phyloP scores from a whole-genome alignment of 1,140 invertebrate genomes.

The Sitobion miscanthi region DNA sequence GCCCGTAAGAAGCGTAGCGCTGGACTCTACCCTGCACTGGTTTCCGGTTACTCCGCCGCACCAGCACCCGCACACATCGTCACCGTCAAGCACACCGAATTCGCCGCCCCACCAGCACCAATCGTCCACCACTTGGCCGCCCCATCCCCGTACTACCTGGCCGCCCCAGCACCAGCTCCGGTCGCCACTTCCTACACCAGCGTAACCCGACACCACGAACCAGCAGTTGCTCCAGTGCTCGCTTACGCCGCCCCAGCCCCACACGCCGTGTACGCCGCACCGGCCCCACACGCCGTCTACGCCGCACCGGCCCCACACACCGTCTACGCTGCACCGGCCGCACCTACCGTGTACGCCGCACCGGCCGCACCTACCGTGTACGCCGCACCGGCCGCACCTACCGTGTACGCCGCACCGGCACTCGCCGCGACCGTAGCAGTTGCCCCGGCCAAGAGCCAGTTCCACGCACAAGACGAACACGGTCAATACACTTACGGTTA shows the following conservation, averaged over 20 bases:
- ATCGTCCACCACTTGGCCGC: neutral
- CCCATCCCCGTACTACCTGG: neutral
- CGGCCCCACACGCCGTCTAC: no score
- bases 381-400: neutral
- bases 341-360: neutral
- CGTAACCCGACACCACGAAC: neutral
- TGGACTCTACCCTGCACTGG: neutral
- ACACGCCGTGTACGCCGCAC: no score
- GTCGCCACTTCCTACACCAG: conserved; percentile 5
- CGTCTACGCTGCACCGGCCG: neutral
- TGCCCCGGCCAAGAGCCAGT: conserved; percentile 62
- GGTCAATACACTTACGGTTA: conserved; percentile 74
- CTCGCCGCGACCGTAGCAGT: neutral
- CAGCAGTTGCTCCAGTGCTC: neutral
- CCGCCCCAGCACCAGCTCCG: neutral
- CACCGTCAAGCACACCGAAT: conserved; percentile 56
- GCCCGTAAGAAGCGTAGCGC: conserved; percentile 6
- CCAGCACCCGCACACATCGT: conserved; percentile 58
- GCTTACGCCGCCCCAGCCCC: neutral
- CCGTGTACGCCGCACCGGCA: neutral
- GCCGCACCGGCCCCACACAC: neutral
- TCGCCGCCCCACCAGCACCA: neutral
- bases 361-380: neutral
- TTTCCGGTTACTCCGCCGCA: conserved; percentile 21
- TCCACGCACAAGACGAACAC: conserved; percentile 70